Evolutionary conservation across 2,888 invertebrate species (phyloP).

Genomic region (Sinodicranocentrus sp.): DNA sequence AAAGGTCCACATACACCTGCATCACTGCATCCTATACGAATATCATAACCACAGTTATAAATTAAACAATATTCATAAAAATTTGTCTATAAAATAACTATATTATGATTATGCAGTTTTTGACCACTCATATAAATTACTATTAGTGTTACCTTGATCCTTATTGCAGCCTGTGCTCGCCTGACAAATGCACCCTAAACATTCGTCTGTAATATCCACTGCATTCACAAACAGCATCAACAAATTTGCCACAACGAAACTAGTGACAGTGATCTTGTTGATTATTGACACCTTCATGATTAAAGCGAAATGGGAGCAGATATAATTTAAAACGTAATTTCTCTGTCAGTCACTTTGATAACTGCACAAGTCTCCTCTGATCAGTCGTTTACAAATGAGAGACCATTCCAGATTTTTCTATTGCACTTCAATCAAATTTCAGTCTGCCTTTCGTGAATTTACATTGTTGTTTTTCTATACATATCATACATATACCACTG

Average conservation of each 20-base stretch:
- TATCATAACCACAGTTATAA: no score
- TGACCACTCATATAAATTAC: constrained; percentile 1
- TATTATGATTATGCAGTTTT: not conserved
- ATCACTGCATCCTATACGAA: constrained; percentile 66
- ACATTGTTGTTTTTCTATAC: no score
- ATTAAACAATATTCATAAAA: no score
- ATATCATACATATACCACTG: no score
- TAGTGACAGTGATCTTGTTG: not conserved
- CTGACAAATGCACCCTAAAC: constrained; percentile 82
- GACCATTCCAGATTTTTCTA: no score
- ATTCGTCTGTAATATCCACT: constrained; percentile 78
- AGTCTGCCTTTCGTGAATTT: no score
- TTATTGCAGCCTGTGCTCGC: constrained; percentile 77
- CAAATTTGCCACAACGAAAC: not conserved
- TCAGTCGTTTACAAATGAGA: no score
- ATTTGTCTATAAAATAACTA: not conserved
- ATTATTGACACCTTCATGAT: not conserved
- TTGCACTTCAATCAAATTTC: no score
- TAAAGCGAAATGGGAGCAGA: no score
- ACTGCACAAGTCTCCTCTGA: no score
- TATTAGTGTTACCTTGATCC: constrained; percentile 62
- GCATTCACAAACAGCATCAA: constrained; percentile 1
- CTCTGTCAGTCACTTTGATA: no score
- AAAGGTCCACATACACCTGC: constrained; percentile 77
- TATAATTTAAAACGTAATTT: no score